Conservation (phyloP, 2,113 vertebrate species). For the Tautogolabrus adspersus region DNA sequence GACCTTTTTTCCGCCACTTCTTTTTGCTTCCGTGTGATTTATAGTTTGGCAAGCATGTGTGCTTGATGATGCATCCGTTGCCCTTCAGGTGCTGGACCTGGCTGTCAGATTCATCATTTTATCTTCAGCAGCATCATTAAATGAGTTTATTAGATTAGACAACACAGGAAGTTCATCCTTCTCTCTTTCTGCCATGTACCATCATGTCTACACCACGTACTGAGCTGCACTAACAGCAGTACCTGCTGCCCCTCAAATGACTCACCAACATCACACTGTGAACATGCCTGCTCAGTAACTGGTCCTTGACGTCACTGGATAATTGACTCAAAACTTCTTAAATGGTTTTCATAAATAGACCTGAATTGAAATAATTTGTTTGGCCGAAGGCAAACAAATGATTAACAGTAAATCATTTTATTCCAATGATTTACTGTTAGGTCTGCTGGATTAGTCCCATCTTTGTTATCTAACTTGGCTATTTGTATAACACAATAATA, state of each 20-base stretch:
- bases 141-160: conserved; percentile 57
- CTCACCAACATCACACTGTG: conserved; percentile 13
- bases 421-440: neutral
- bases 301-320: conserved; percentile 25
- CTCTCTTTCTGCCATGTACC: conserved; percentile 21
- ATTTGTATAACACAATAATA: neutral
- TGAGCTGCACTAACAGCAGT: conserved; percentile 24
- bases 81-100: conserved; percentile 61
- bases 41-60: conserved; percentile 39
- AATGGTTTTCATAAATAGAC: conserved; percentile 13
- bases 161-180: conserved; percentile 51
- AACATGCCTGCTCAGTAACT: conserved; percentile 6
- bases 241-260: conserved; percentile 30
- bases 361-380: conserved; percentile 23
- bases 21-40: conserved; percentile 41
- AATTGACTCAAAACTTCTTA: neutral
- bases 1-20: conserved; percentile 8
- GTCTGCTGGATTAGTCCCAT: neutral
- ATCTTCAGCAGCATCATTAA: conserved; percentile 60
- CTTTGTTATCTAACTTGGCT: neutral
- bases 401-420: too few relatives aligned
- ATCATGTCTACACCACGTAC: conserved; percentile 1
- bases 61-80: conserved; percentile 59
- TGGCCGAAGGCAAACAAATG: neutral
- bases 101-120: conserved; percentile 60